Evolutionary conservation across 2,888 invertebrate species (phyloP).

Genomic region (Opisthograptis luteolata): DNA sequence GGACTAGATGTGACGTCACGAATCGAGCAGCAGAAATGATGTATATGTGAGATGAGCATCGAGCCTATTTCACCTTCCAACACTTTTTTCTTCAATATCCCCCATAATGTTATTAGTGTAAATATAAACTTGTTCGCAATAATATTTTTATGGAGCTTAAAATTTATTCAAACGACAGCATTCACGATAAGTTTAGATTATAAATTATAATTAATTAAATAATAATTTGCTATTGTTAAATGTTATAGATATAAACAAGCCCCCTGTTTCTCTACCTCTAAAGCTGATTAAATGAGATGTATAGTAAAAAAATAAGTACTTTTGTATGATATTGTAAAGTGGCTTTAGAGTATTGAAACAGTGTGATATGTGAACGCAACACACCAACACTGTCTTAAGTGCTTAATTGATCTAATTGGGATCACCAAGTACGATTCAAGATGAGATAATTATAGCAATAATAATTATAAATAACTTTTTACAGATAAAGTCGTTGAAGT

Average conservation of each 20-base stretch:
- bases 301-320: conserved; percentile 16
- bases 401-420: not conserved
- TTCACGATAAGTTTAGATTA: conserved; percentile 1
- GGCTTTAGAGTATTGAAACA: conserved; percentile 17
- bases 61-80: too few relatives aligned
- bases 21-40: too few relatives aligned
- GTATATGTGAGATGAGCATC: too few relatives aligned
- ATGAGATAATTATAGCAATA: not conserved
- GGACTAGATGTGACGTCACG: too few relatives aligned
- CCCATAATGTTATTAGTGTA: conserved; percentile 1
- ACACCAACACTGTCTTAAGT: not conserved
- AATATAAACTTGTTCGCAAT: not conserved
- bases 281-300: conserved; percentile 6
- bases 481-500: conserved; percentile 5
- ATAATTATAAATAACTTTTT: conserved; percentile 17
- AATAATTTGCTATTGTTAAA: conserved; percentile 4
- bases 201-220: conserved; percentile 6
- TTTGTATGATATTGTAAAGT: conserved; percentile 17
- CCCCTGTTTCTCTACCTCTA: conserved; percentile 18
- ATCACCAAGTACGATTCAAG: not conserved
- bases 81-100: conserved; percentile 3
- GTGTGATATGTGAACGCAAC: not conserved
- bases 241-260: conserved; percentile 2
- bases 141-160: conserved; percentile 1
- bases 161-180: conserved; percentile 13